Percentiles rank a stretch among this genome's conserved stretches.
These are phyloP conservation scores for Acrocyrtus sp. DNA, from an alignment of 2,888 invertebrate genomes.

Conservation along the genomic window DNA sequence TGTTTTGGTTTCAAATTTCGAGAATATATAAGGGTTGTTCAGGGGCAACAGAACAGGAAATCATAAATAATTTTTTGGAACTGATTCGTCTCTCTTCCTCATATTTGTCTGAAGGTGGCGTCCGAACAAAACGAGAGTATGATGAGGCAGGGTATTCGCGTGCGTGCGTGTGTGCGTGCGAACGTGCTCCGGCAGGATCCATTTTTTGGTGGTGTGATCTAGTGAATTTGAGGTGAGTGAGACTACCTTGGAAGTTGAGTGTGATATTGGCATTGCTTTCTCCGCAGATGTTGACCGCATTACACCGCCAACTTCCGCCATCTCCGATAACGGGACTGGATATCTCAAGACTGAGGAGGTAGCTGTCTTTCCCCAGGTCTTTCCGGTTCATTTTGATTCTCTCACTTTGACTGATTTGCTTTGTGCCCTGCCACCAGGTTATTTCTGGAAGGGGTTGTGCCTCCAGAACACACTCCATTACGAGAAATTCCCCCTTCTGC, in stretches of 20 bases:
- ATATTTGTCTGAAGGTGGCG: neutral
- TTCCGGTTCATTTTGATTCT: conserved; percentile 93
- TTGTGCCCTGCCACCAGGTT: conserved; percentile 93
- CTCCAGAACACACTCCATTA: conserved; percentile 96
- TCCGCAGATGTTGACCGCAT: conserved; percentile 97
- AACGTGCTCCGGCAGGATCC: neutral
- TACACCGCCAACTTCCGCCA: conserved; percentile 98
- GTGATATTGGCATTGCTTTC: conserved; percentile 99
- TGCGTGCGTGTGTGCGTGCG: conserved; percentile 12
- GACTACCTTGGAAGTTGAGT: conserved; percentile 96
- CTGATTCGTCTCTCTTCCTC: neutral
- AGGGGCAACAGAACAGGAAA: conserved; percentile 21
- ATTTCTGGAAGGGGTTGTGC: conserved; percentile 96
- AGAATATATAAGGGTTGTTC: conserved; percentile 16
- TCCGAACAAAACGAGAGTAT: neutral
- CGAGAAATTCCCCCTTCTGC: conserved; percentile 90
- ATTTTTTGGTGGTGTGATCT: neutral
- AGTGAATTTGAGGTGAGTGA: neutral
- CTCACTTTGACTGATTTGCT: conserved; percentile 82
- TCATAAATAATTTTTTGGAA: neutral
- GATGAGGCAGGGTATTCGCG: conserved; percentile 19
- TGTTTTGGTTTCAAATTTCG: neutral
- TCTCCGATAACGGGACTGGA: conserved; percentile 95
- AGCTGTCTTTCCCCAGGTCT: conserved; percentile 88
- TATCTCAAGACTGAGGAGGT: conserved; percentile 91